Conservation (phyloP, 2,797 vertebrate genomes). For the Botia almorhae region DNA sequence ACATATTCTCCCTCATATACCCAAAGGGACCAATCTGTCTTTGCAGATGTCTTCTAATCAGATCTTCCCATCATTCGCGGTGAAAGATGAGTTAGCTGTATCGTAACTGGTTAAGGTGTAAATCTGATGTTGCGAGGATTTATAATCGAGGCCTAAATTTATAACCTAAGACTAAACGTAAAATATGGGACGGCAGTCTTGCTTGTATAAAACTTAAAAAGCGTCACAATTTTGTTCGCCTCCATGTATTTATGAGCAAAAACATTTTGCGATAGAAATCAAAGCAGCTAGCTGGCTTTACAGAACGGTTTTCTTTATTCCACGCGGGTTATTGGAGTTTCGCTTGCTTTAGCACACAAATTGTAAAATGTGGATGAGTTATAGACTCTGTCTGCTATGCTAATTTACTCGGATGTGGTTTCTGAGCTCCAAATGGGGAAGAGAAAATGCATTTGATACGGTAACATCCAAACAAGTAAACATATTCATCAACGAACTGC, state of each 20-base stretch:
- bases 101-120: constrained; percentile 52
- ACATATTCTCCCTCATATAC: constrained; percentile 63
- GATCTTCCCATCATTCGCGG: constrained; percentile 60
- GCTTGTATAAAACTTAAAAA: constrained; percentile 8
- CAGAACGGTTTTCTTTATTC: constrained; percentile 31
- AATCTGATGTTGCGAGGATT: constrained; percentile 55
- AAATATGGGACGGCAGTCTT: constrained; percentile 2
- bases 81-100: constrained; percentile 61
- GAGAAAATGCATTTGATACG: constrained; percentile 38
- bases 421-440: constrained; percentile 32
- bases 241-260: background rate
- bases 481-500: constrained; percentile 38
- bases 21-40: constrained; percentile 76
- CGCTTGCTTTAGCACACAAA: constrained; percentile 29
- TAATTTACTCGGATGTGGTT: constrained; percentile 47
- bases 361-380: constrained; percentile 47
- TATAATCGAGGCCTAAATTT: constrained; percentile 41
- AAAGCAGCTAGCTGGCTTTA: constrained; percentile 30
- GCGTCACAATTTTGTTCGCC: background rate
- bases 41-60: constrained; percentile 63
- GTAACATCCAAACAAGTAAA: constrained; percentile 33
- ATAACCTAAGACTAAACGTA: constrained; percentile 13
- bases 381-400: constrained; percentile 49
- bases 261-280: constrained; percentile 6
- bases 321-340: constrained; percentile 13